Evolutionary conservation across 2,888 invertebrate genomes (phyloP), one percentile per base, ranked within the genome.

Genomic region (Andrena fulva): DNA sequence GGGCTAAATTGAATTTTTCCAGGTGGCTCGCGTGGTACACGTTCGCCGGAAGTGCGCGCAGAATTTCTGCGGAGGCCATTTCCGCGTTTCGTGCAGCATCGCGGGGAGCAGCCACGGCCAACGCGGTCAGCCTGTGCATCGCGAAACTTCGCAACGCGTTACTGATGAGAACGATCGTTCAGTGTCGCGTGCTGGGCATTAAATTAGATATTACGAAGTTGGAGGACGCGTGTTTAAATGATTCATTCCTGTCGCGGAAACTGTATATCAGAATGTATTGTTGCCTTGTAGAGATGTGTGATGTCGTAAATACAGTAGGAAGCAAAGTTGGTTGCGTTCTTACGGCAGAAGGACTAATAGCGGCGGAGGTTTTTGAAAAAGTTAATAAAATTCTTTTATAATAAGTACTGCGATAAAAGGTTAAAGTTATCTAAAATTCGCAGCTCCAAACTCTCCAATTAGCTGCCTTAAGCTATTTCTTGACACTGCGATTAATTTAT

Each of bases 121-220:
- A 59, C 42, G 29, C 24, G 59, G 59, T 31, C 71, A n/a, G 6
- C 10, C 27, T 33, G 52, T 48, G 75, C 27, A 56, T 64, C 35
- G 54, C 35, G 68, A 74, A 84, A 84, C 66, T 86, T 86, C 1
- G 71, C 31, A 52, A 29, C 63, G 42, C 74, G 71, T 84, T 77
- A 86, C 52, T 62, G 73, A 86, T 86, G 85, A 59, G 24, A 63
- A 42, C 73, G 81, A 86, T 86, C 85, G 80, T 70, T 86, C 85
- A 86, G 69, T 85, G 80, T 76, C 85, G 73, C 72, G 66, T 27
- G 80, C 24, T 27, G 27, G 52, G 70, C 81, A 86, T 85, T 85
- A 82, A 85, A 86, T 86, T 85, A 87, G 74, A 76, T 74, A 76
- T 87, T 86, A 78, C 72, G 42, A 80, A 60, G 77, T 77, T 71